A percentile compares a stretch with the other conserved stretches of the same genome.
Evolutionary conservation across 2,113 vertebrate genomes (phyloP).

Genomic region (Syngnathus typhle): DNA sequence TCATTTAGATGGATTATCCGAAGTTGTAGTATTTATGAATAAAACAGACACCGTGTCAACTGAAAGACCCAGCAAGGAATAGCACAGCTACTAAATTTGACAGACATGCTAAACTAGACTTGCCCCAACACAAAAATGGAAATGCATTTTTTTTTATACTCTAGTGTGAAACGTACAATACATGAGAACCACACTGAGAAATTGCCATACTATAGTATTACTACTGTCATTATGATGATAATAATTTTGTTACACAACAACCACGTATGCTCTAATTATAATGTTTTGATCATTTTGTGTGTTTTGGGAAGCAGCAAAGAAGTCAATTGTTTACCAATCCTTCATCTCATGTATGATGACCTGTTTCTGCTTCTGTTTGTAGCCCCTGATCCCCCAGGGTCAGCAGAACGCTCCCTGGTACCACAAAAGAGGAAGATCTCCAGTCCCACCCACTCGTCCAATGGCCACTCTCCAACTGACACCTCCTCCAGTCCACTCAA

Average conservation of each 20-base stretch:
- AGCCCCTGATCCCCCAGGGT: slow-evolving; percentile 80
- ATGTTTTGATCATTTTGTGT: neutral
- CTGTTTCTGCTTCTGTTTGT: slow-evolving; percentile 26
- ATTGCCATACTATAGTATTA: neutral
- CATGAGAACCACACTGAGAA: too few relatives aligned
- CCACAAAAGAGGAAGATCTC: slow-evolving; percentile 89
- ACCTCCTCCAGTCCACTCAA: slow-evolving; percentile 88
- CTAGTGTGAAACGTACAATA: too few relatives aligned
- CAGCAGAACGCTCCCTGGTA: slow-evolving; percentile 75
- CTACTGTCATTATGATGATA: too few relatives aligned
- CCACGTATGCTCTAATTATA: neutral
- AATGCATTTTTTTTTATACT: too few relatives aligned
- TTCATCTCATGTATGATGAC: slow-evolving; percentile 7
- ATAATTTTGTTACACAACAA: neutral
- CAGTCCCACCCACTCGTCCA: slow-evolving; percentile 94
- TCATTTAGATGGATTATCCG: too few relatives aligned
- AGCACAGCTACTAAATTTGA: too few relatives aligned
- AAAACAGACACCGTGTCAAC: too few relatives aligned
- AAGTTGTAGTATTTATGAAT: too few relatives aligned
- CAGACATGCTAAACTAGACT: too few relatives aligned
- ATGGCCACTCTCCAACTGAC: slow-evolving; percentile 93
- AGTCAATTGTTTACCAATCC: neutral
- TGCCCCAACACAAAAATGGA: too few relatives aligned
- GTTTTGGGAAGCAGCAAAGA: neutral
- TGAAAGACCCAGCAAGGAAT: too few relatives aligned